Conservation (phyloP, 2,113 vertebrate species). For the Brachypodius melanocephalos region DNA sequence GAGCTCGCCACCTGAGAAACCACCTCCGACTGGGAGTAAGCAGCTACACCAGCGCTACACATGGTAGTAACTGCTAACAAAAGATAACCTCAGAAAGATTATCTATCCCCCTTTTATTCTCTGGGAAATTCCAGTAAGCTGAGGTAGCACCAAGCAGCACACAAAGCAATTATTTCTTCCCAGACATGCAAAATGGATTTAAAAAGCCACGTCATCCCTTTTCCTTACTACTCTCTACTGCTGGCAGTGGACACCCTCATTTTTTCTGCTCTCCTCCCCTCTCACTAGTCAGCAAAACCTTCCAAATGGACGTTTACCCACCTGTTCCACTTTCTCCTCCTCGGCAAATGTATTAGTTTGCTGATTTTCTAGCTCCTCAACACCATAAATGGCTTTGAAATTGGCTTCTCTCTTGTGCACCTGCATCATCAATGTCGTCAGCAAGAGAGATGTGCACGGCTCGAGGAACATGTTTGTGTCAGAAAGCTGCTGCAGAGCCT, state of each 20-base stretch:
- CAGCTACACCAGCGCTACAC: background rate
- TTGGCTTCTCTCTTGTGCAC: slow-evolving; percentile 46
- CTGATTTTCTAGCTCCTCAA: slow-evolving; percentile 25
- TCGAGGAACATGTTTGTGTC: slow-evolving; percentile 19
- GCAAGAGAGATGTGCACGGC: slow-evolving; percentile 45
- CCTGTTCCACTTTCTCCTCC: slow-evolving; percentile 38
- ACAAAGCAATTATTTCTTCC: background rate
- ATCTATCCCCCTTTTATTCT: background rate
- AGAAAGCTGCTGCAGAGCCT: slow-evolving; percentile 35
- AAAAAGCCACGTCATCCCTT: slow-evolving; percentile 24
- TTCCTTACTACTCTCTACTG: background rate
- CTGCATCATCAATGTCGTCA: slow-evolving; percentile 63
- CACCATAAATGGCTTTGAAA: slow-evolving; percentile 63
- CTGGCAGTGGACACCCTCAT: background rate
- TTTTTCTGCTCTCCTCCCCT: background rate
- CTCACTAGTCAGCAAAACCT: background rate
- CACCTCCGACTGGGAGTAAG: background rate
- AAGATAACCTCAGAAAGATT: background rate
- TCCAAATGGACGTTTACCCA: background rate
- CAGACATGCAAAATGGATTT: slow-evolving; percentile 27
- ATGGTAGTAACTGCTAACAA: background rate
- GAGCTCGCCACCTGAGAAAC: background rate
- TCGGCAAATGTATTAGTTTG: slow-evolving; percentile 22
- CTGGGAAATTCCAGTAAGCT: background rate
- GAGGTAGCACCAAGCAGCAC: background rate